Conservation (phyloP, 1,140 invertebrate species). For the Meloidogyne hapla region DNA sequence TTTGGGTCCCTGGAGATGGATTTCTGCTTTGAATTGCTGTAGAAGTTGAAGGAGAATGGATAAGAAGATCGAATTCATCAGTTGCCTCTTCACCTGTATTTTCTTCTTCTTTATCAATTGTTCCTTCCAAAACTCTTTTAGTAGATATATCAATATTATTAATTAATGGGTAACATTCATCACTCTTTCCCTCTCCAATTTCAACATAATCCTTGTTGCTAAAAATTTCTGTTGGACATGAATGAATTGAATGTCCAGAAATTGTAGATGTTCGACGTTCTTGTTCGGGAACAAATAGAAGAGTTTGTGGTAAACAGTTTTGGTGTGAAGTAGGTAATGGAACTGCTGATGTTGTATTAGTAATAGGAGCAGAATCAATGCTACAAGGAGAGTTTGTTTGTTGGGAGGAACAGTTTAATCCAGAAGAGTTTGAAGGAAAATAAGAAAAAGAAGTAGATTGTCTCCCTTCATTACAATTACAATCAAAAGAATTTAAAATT, state of each 20-base stretch:
- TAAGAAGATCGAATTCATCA: constrained; percentile 25
- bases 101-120: background rate
- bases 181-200: constrained; percentile 27
- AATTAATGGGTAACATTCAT: constrained; percentile 26
- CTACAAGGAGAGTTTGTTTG: background rate
- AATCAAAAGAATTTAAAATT: background rate
- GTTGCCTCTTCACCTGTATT: constrained; percentile 10
- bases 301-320: constrained; percentile 48
- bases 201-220: constrained; percentile 12
- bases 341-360: background rate
- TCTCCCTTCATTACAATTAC: background rate
- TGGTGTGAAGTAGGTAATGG: background rate
- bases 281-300: constrained; percentile 58
- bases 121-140: background rate
- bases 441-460: background rate
- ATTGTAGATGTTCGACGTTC: constrained; percentile 50
- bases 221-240: constrained; percentile 55
- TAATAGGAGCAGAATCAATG: background rate
- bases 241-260: constrained; percentile 52
- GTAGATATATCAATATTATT: background rate
- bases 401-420: background rate
- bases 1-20: background rate
- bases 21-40: background rate
- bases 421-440: background rate
- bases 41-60: constrained; percentile 16